Evolutionary conservation across 2,888 invertebrate species (phyloP), one percentile per base, ranked within the genome.

Genomic region (Apodemia duryi): DNA sequence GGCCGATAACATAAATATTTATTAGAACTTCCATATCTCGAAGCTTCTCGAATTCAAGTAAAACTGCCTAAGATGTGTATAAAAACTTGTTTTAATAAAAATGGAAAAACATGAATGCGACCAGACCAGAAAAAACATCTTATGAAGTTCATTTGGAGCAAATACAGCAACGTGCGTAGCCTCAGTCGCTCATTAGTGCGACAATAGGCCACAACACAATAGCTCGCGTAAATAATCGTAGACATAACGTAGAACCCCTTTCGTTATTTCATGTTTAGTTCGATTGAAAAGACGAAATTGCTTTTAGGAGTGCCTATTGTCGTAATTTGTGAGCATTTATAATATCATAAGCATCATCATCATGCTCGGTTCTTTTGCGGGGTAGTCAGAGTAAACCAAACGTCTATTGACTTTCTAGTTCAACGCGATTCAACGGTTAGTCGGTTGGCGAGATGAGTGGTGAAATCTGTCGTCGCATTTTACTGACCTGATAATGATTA

Each of bases 191-290:
- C 89, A 87, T 89, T 89, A 89, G 81, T 71, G 77, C 71, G 73
- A 88, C 87, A 88, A 88, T 88, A 75, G 84, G 69, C 73, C 68
- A 71, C 70, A 71, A 74, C 74, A 86, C 85, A 86, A 86, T 84
- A 68, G 68, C 63, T 66, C 66, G 67, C 70, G 70, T 63, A 63
- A 52, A 52, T 41, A 41, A 41, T 52, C 52, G 28, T 52, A 52
- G 52, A 52, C 52, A 41, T 41, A 41, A 41, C 41, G 41, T 9
- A 41, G 28, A 52, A 28, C 9, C 29, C 52, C 52, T 52, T 41
- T 41, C 41, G 10, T 52, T 52, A 52, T 52, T 52, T 52, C 52
- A 52, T 52, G 29, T 51, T 51, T 52, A 52, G 52, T 52, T 52
- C 52, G 52, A 52, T 52, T 52, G 29, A 52, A 52, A 28, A 52